Conservation (phyloP, 2,797 vertebrate genomes). For the Hoplostethus atlanticus region DNA sequence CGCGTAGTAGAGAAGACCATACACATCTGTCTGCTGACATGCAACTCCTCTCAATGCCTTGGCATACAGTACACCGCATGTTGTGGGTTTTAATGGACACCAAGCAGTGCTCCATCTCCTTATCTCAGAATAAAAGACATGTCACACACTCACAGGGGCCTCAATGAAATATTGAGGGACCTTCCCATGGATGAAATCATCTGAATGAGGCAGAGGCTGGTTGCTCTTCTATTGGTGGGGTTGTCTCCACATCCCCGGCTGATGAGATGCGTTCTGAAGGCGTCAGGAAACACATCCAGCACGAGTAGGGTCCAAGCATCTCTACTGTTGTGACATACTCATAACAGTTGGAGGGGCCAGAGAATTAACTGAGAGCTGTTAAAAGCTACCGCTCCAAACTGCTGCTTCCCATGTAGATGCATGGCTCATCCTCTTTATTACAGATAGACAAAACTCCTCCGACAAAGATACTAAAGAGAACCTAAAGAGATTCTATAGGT, state of each 20-base stretch:
- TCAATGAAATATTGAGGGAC: slow-evolving; percentile 63
- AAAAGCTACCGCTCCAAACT: not conserved
- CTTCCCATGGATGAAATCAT: slow-evolving; percentile 44
- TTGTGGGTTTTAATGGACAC: slow-evolving; percentile 49
- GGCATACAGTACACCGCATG: not conserved
- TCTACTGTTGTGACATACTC: slow-evolving; percentile 43
- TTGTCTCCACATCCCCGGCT: slow-evolving; percentile 12
- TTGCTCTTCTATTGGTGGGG: slow-evolving; percentile 8
- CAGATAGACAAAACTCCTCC: not conserved
- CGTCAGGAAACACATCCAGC: slow-evolving; percentile 48
- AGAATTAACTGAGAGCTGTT: slow-evolving; percentile 5
- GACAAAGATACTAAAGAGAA: no score
- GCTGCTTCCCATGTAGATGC: not conserved
- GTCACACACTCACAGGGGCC: not conserved
- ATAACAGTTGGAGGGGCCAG: slow-evolving; percentile 24
- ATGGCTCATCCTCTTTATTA: not conserved
- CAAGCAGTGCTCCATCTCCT: slow-evolving; percentile 14
- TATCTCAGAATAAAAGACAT: slow-evolving; percentile 23
- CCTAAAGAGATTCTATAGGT: not conserved
- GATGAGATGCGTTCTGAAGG: slow-evolving; percentile 55
- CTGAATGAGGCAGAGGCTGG: slow-evolving; percentile 40
- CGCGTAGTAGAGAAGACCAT: not conserved
- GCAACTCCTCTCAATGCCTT: slow-evolving; percentile 3
- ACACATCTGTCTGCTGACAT: slow-evolving; percentile 11
- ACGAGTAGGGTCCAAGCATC: slow-evolving; percentile 11